Percentiles rank a stretch among this genome's conserved stretches.
Conservation (phyloP, 2,888 invertebrate species). For the Eucriotettix oculatus region DNA sequence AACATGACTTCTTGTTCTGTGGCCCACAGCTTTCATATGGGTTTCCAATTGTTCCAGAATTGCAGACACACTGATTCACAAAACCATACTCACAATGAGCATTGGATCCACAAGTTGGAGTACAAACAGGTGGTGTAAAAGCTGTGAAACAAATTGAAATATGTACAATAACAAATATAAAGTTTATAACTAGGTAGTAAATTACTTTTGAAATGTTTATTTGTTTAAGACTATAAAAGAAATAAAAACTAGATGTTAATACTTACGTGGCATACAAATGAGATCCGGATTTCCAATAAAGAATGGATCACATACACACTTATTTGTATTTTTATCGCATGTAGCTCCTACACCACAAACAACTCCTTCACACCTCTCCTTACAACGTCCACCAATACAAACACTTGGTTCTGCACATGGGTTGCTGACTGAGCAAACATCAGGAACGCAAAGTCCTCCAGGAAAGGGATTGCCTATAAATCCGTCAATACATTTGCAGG, state of each 20-base stretch:
- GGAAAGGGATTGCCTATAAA: slow-evolving; percentile 83
- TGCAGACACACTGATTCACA: slow-evolving; percentile 62
- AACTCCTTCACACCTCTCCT: slow-evolving; percentile 71
- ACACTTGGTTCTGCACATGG: slow-evolving; percentile 65
- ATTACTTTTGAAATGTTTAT: too few species aligned
- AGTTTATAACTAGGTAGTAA: too few species aligned
- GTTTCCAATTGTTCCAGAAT: slow-evolving; percentile 70
- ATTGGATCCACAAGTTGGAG: slow-evolving; percentile 55
- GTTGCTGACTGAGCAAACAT: slow-evolving; percentile 59
- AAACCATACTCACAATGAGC: slow-evolving; percentile 74
- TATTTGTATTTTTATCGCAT: slow-evolving; percentile 63
- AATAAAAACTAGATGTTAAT: neutral
- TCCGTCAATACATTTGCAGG: slow-evolving; percentile 76
- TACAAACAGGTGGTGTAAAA: slow-evolving; percentile 4
- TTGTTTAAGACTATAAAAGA: too few species aligned
- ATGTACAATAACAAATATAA: too few species aligned
- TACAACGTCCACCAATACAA: slow-evolving; percentile 76
- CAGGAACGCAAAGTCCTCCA: slow-evolving; percentile 67
- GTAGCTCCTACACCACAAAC: slow-evolving; percentile 79
- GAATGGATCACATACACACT: slow-evolving; percentile 72
- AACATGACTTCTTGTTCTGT: slow-evolving; percentile 46
- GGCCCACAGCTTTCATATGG: slow-evolving; percentile 65
- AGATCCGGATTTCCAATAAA: slow-evolving; percentile 81
- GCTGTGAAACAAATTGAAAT: neutral
- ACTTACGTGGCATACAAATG: slow-evolving; percentile 83